Conservation (phyloP, 2,888 invertebrate genomes). For the Oscheius sp. region DNA sequence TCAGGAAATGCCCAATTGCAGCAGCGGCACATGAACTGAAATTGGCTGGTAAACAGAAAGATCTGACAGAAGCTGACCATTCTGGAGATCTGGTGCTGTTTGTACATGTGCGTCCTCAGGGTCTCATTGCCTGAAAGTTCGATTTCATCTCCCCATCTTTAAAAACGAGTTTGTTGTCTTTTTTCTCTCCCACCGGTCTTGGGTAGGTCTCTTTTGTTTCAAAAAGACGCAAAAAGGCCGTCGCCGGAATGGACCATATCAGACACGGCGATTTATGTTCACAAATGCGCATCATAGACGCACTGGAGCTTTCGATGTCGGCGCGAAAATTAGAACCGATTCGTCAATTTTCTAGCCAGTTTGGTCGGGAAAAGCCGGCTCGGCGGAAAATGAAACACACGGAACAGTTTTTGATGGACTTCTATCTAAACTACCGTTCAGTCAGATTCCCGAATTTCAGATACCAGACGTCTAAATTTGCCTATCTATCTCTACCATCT, state of each 20-base stretch:
- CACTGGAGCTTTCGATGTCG: background rate
- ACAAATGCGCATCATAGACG: conserved; percentile 1
- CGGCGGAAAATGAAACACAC: no score
- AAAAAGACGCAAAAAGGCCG: conserved; percentile 21
- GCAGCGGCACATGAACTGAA: conserved; percentile 72
- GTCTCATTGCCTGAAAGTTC: conserved; percentile 70
- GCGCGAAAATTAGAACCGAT: conserved; percentile 16
- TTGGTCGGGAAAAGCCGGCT: no score
- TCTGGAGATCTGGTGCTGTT: conserved; percentile 71
- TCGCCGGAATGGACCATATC: conserved; percentile 13
- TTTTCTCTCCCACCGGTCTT: conserved; percentile 29
- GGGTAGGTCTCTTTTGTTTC: conserved; percentile 6
- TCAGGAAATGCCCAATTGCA: conserved; percentile 73
- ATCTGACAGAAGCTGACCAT: conserved; percentile 44
- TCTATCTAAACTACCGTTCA: no score
- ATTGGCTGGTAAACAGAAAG: background rate
- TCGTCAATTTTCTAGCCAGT: background rate
- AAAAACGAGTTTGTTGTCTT: conserved; percentile 18
- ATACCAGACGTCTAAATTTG: no score
- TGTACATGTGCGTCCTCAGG: conserved; percentile 73
- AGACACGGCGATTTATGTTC: conserved; percentile 16
- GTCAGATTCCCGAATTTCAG: no score
- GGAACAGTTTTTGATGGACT: no score
- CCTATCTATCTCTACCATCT: no score
- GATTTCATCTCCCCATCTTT: background rate